Percentiles rank a stretch among this genome's conserved stretches.
phyloP scores from a whole-genome alignment of 1,140 invertebrate species.

The Caenorhabditis elegans region DNA sequence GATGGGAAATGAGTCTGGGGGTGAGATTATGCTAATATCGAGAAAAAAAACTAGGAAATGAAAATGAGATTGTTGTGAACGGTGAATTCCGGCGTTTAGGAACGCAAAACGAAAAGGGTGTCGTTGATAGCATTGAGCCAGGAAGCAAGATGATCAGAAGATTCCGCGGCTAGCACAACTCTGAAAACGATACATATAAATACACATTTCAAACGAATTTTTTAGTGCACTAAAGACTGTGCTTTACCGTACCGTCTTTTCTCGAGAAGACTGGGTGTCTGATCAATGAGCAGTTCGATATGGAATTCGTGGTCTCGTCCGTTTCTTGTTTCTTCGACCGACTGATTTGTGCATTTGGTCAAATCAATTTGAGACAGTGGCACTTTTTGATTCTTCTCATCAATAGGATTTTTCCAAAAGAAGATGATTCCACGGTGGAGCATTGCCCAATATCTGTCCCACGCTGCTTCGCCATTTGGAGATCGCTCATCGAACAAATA shows the following conservation, averaged over 20 bases:
- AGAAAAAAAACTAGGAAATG: not conserved
- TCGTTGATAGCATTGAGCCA: constrained; percentile 21
- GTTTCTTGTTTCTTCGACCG: not conserved
- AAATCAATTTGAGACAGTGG: not conserved
- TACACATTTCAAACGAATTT: too few relatives aligned
- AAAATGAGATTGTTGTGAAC: not conserved
- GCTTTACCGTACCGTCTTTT: not conserved
- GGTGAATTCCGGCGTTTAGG: not conserved
- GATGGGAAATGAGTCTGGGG: not conserved
- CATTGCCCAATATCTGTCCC: constrained; percentile 32
- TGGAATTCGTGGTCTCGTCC: constrained; percentile 11
- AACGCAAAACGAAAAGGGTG: not conserved
- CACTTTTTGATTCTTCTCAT: constrained; percentile 17
- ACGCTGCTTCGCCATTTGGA: not conserved
- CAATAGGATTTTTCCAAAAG: constrained; percentile 30
- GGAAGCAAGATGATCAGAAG: not conserved
- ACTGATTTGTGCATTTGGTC: constrained; percentile 10
- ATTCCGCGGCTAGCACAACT: not conserved
- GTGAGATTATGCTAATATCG: constrained; percentile 8
- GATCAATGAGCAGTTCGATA: constrained; percentile 10
- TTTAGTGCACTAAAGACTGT: too few relatives aligned
- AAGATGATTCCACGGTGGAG: constrained; percentile 15
- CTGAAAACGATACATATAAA: not conserved
- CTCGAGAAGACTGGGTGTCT: not conserved
- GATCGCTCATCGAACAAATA: constrained; percentile 20